Base-by-base conservation (phyloP, 2,888 invertebrate species). In the Pemphredon lugubris region DNA sequence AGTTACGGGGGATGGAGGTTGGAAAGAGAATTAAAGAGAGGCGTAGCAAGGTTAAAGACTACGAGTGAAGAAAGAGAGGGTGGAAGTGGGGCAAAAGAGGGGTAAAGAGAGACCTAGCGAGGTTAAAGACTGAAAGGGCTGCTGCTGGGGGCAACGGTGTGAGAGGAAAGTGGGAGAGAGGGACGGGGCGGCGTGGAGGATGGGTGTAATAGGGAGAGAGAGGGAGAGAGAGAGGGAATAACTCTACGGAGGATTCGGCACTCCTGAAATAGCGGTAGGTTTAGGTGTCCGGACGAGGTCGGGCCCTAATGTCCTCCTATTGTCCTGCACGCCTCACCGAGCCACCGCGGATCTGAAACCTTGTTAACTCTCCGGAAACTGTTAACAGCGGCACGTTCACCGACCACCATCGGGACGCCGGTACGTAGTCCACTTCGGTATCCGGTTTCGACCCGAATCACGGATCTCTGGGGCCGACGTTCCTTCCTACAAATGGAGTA, bases 351-450 rank as follows among this genome's bases (percentile, higher is more conserved):
- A 82, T 84, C 77, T 79, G 77, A 87, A 87, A 87, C 85, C 86
- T 87, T 83, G 88, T 88, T 87, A 88, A 86, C 87, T 84, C 83
- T 73, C 84, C 85, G 87, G 87, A 88, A 88, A 88, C 87, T 84
- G 87, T 88, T 88, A 86, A 86, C 84, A 83, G 83, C 79, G 82
- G 80, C 80, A 81, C 84, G 86, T 83, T 83, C 83, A 81, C 82
- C 79, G 76, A 65, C 42, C 63, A 45, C 45, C 45, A 47, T 72
- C 61, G 53, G 34, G n/a, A 18, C 32, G 30, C 21, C 18, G 32
- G 18, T 47, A 21, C 39, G 42, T 39, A 59, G 65, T 64, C 61
- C 68, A 67, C 75, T 66, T 57, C 48, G 64, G 58, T 69, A 61
- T 70, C 65, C 63, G 47, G 65, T 59, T 78, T 64, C 65, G 70